Conservation (phyloP, 2,797 vertebrate genomes). For the Poliocrania exsul region DNA sequence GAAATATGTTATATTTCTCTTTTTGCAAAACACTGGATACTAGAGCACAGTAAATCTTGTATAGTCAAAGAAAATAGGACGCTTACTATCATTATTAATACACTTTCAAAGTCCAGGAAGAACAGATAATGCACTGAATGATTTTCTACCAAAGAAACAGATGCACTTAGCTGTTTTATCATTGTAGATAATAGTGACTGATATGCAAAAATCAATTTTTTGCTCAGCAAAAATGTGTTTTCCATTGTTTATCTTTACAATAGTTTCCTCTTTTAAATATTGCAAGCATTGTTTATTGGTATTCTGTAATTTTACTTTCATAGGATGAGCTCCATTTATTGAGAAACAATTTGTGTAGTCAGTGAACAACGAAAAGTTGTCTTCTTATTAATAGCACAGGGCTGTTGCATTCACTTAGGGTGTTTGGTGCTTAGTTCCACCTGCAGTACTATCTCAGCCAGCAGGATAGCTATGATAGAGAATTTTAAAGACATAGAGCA, state of each 20-base stretch:
- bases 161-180: not conserved
- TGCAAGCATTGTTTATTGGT: not conserved
- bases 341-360: slow-evolving; percentile 49
- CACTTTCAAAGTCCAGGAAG: not conserved
- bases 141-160: not conserved
- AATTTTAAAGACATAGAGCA: not conserved
- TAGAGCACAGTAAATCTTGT: not conserved
- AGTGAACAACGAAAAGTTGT: slow-evolving; percentile 17
- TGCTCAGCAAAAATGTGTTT: not conserved
- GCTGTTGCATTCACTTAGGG: not conserved
- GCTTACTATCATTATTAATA: not conserved
- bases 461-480: not conserved
- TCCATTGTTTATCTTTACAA: not conserved
- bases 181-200: not conserved
- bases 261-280: not conserved
- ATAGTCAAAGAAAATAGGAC: not conserved
- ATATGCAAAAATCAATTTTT: not conserved
- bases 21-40: not conserved
- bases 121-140: not conserved
- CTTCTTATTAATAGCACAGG: slow-evolving; percentile 16
- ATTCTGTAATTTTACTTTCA: not conserved
- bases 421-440: not conserved
- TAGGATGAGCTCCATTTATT: not conserved
- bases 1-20: not conserved
- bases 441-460: not conserved